Evolutionary conservation across 2,888 invertebrate genomes (phyloP).

Genomic region (Ellobium chinense): DNA sequence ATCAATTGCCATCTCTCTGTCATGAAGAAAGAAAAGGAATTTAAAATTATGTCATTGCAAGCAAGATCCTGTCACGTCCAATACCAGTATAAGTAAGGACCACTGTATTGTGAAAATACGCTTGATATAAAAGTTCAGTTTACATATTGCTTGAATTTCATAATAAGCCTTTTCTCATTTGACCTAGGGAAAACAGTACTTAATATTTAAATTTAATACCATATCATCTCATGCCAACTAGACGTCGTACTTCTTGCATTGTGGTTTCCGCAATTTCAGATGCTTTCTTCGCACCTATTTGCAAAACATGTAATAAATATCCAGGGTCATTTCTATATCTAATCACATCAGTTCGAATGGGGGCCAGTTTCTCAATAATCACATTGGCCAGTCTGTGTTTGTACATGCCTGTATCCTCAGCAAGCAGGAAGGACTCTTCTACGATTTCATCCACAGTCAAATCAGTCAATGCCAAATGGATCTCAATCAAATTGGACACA

Average conservation of each 20-base stretch:
- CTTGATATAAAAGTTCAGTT: too few relatives aligned
- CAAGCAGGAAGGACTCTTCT: slow-evolving; percentile 81
- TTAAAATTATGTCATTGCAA: too few relatives aligned
- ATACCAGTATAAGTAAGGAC: too few relatives aligned
- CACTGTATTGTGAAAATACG: too few relatives aligned
- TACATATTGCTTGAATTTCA: too few relatives aligned
- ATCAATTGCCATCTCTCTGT: too few relatives aligned
- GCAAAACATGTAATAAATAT: slow-evolving; percentile 84
- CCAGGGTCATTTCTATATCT: slow-evolving; percentile 83
- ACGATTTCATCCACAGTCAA: slow-evolving; percentile 85
- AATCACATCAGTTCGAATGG: slow-evolving; percentile 84
- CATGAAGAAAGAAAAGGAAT: too few relatives aligned
- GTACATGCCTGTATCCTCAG: slow-evolving; percentile 88
- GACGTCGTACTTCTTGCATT: slow-evolving; percentile 83
- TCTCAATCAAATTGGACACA: slow-evolving; percentile 91
- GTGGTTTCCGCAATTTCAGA: slow-evolving; percentile 83
- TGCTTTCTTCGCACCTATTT: slow-evolving; percentile 85
- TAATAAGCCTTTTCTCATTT: too few relatives aligned
- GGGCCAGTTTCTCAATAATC: slow-evolving; percentile 85
- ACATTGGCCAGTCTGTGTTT: slow-evolving; percentile 87
- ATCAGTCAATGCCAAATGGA: slow-evolving; percentile 88
- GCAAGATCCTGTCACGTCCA: too few relatives aligned
- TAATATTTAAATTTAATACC: too few relatives aligned
- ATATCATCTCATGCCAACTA: slow-evolving; percentile 82
- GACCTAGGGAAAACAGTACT: too few relatives aligned